Conservation (phyloP, 2,888 invertebrate species). For the Lycaena phlaeas region DNA sequence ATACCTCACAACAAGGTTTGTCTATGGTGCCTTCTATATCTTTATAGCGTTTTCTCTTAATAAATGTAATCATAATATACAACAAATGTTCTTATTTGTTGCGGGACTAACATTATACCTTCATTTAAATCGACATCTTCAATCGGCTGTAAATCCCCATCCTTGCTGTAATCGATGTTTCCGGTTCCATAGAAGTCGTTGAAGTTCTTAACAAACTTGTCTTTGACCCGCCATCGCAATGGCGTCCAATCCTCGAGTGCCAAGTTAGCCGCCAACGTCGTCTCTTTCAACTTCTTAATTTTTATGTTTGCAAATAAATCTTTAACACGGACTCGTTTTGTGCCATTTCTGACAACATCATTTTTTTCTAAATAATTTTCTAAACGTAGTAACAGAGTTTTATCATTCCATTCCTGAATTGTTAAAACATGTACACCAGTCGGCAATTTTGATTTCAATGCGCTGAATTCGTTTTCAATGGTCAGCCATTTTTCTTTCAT, state of each 20-base stretch:
- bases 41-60: background rate
- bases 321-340: constrained; percentile 69
- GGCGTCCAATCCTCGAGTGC: constrained; percentile 68
- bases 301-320: constrained; percentile 71
- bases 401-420: constrained; percentile 80
- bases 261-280: constrained; percentile 78
- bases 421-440: constrained; percentile 82
- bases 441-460: constrained; percentile 73
- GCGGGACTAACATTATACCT: constrained; percentile 73
- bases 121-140: constrained; percentile 27
- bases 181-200: constrained; percentile 33
- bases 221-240: constrained; percentile 59
- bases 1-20: too few relatives aligned
- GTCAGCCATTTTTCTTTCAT: constrained; percentile 44
- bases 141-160: constrained; percentile 9
- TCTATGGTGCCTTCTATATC: too few relatives aligned
- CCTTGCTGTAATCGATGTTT: constrained; percentile 22
- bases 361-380: constrained; percentile 83
- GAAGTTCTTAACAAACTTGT: constrained; percentile 34
- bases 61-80: constrained; percentile 22
- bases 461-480: constrained; percentile 42
- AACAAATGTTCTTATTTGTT: constrained; percentile 82
- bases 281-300: constrained; percentile 72
- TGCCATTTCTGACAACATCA: constrained; percentile 69
- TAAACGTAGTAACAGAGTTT: constrained; percentile 77